These are phyloP conservation scores for Dendrolimus pini DNA, from an alignment of 2,888 invertebrate species.

Conservation along the genomic window DNA sequence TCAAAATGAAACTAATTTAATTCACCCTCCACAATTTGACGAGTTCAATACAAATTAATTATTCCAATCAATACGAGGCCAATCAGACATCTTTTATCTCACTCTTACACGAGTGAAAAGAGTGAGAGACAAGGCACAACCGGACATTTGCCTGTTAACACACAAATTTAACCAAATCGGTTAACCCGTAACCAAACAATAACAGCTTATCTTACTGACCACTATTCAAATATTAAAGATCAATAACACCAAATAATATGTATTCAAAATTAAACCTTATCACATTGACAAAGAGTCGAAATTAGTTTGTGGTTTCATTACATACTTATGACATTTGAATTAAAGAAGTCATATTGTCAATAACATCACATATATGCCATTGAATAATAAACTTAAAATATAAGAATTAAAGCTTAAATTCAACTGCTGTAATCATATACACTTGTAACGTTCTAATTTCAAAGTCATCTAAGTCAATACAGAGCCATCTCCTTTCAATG, in stretches of 20 bases:
- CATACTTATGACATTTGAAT: slow-evolving; percentile 18
- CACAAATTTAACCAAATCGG: slow-evolving; percentile 75
- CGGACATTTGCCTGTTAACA: slow-evolving; percentile 68
- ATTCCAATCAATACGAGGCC: slow-evolving; percentile 57
- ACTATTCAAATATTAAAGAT: slow-evolving; percentile 22
- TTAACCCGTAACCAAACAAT: slow-evolving; percentile 75
- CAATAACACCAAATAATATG: slow-evolving; percentile 9
- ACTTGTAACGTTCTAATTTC: slow-evolving; percentile 6
- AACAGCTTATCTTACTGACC: slow-evolving; percentile 73
- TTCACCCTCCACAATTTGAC: slow-evolving; percentile 44
- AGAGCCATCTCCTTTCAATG: slow-evolving; percentile 51
- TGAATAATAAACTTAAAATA: neutral
- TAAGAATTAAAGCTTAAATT: neutral
- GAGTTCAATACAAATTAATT: slow-evolving; percentile 41
- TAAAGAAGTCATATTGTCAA: slow-evolving; percentile 26
- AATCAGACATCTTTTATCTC: slow-evolving; percentile 42
- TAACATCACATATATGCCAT: slow-evolving; percentile 20
- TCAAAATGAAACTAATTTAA: slow-evolving; percentile 20
- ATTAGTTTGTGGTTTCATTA: slow-evolving; percentile 4
- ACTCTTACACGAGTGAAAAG: slow-evolving; percentile 20
- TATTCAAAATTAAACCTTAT: slow-evolving; percentile 21
- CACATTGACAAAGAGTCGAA: fast-evolving
- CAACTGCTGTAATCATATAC: neutral
- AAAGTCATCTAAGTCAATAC: slow-evolving; percentile 33
- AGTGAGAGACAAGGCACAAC: slow-evolving; percentile 37